These are phyloP conservation scores for Florisuga fusca DNA, from an alignment of 2,797 vertebrate species.

Conservation along the genomic window DNA sequence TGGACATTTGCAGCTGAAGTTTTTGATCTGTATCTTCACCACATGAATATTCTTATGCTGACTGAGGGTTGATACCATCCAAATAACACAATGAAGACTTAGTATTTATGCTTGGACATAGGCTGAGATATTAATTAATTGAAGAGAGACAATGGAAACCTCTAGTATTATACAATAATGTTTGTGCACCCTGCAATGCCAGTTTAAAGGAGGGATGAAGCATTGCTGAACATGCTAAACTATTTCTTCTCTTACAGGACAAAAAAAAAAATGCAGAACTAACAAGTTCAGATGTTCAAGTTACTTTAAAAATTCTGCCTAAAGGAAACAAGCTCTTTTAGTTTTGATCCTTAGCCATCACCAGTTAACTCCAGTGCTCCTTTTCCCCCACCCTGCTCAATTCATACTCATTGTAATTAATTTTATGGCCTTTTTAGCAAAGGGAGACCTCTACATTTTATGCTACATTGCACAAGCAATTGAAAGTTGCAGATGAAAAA, in stretches of 20 bases:
- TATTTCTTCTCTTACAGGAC: not conserved
- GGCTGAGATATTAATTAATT: constrained; percentile 15
- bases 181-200: not conserved
- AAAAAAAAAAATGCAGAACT: not conserved
- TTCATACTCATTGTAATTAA: constrained; percentile 85
- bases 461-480: constrained; percentile 90
- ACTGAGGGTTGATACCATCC: not conserved
- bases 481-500: constrained; percentile 89
- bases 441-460: constrained; percentile 85
- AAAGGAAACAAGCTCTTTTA: constrained; percentile 37
- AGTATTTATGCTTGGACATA: not conserved
- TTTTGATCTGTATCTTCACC: not conserved
- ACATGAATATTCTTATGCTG: not conserved
- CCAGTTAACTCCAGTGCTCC: constrained; percentile 67
- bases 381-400: constrained; percentile 60
- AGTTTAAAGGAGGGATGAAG: not conserved
- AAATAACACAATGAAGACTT: not conserved
- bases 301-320: constrained; percentile 2
- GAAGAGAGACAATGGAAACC: not conserved
- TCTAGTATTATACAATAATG: not conserved
- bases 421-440: constrained; percentile 84
- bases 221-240: not conserved
- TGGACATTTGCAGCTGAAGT: not conserved
- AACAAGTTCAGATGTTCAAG: not conserved
- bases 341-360: constrained; percentile 70